Evolutionary conservation across 2,113 vertebrate genomes (phyloP).

Genomic region (Benthochromis sp.): DNA sequence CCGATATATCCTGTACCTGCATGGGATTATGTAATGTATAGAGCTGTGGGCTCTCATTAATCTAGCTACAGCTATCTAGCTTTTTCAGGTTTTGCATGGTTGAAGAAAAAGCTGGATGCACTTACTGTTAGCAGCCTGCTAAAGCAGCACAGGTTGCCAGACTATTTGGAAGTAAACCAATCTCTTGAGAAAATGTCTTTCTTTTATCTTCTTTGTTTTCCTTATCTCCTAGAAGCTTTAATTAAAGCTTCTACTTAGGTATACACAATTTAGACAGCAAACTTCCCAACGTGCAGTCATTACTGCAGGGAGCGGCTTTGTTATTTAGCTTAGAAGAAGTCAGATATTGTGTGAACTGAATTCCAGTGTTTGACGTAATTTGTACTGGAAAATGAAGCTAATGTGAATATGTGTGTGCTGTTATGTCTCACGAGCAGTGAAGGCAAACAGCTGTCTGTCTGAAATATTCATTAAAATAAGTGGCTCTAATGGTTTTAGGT

Average conservation of each 20-base stretch:
- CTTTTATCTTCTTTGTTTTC: neutral
- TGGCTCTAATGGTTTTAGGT: neutral
- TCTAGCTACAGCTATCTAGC: neutral
- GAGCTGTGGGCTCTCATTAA: neutral
- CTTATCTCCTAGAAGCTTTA: neutral
- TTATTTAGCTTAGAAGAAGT: neutral
- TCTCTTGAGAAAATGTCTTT: neutral
- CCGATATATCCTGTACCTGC: neutral
- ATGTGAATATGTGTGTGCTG: neutral
- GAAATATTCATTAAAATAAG: neutral
- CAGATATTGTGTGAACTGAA: neutral
- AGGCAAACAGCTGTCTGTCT: neutral
- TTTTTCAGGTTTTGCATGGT: neutral
- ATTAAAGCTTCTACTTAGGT: neutral
- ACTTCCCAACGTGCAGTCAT: neutral
- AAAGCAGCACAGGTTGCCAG: neutral
- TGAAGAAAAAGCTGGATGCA: neutral
- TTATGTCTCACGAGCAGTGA: neutral
- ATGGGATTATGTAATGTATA: constrained; percentile 15
- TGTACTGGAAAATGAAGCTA: neutral
- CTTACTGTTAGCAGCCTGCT: neutral
- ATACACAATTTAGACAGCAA: neutral
- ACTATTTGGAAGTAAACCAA: neutral
- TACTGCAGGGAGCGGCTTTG: neutral
- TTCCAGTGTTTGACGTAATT: neutral